A percentile compares a stretch with the other conserved stretches of the same genome.
phyloP scores from a whole-genome alignment of 1,140 invertebrate species.

The Heliconius hewitsoni region DNA sequence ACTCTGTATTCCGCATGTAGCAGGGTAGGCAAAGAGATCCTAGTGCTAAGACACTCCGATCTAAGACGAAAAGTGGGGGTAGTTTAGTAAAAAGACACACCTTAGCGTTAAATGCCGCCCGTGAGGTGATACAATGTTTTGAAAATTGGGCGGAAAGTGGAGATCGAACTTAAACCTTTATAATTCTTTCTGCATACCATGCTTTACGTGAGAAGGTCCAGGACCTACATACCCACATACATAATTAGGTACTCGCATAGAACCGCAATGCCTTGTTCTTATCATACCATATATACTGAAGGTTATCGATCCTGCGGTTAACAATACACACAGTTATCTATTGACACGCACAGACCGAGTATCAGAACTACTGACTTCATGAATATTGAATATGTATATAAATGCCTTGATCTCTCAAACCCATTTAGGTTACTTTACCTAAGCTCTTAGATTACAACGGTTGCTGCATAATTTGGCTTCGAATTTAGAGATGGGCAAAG shows the following conservation, averaged over 20 bases:
- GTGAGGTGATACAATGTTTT: neutral
- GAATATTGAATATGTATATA: neutral
- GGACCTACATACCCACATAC: too few relatives aligned
- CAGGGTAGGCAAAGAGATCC: too few relatives aligned
- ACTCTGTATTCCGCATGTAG: too few relatives aligned
- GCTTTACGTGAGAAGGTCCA: neutral
- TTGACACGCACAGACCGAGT: neutral
- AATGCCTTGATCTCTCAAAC: neutral
- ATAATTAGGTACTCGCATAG: neutral
- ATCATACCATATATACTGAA: neutral
- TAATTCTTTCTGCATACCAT: neutral
- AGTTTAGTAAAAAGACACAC: too few relatives aligned
- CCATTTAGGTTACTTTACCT: neutral
- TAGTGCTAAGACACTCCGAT: too few relatives aligned
- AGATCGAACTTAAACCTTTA: neutral
- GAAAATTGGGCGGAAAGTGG: neutral
- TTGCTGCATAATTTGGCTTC: neutral
- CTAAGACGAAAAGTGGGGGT: too few relatives aligned
- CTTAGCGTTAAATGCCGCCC: neutral
- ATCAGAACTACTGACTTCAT: constrained; percentile 8
- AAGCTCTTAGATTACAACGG: neutral
- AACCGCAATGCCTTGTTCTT: neutral
- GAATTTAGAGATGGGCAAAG: neutral
- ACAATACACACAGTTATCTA: neutral
- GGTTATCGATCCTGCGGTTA: neutral